Evolutionary conservation across 2,797 vertebrate genomes (phyloP).

Genomic region (Delichon dasypus): DNA sequence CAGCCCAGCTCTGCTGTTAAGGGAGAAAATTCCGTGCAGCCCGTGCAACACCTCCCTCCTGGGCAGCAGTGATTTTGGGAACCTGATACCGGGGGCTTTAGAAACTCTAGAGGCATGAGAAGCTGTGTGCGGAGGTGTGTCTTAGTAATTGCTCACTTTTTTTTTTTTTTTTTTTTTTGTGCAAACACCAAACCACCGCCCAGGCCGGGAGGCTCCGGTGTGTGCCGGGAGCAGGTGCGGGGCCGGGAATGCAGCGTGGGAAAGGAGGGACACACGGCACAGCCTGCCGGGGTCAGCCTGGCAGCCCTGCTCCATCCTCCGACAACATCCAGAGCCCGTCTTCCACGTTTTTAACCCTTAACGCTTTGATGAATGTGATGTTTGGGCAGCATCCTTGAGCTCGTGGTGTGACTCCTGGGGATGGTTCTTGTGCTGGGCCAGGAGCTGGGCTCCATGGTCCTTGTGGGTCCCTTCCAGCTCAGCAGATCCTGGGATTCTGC

Average conservation of each 20-base stretch:
- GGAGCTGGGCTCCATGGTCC: not conserved
- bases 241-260: not conserved
- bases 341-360: accelerated
- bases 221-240: not conserved
- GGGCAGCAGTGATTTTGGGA: not conserved
- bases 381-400: accelerated
- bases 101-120: conserved; percentile 58
- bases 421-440: not conserved
- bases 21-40: not conserved
- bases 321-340: accelerated
- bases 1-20: accelerated
- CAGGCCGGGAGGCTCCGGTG: not conserved
- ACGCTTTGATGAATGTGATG: not conserved
- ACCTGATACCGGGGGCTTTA: not conserved
- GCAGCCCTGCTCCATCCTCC: accelerated
- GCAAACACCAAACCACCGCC: not conserved
- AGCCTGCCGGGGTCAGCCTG: not conserved
- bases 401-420: accelerated
- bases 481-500: not conserved
- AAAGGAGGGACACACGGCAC: not conserved
- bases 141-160: conserved; percentile 12
- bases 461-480: not conserved
- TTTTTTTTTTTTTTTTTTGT: not conserved
- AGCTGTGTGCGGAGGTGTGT: not conserved
- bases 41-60: not conserved